These are phyloP conservation scores for Aldrovandia affinis DNA, from an alignment of 2,797 vertebrate species.

Conservation along the genomic window DNA sequence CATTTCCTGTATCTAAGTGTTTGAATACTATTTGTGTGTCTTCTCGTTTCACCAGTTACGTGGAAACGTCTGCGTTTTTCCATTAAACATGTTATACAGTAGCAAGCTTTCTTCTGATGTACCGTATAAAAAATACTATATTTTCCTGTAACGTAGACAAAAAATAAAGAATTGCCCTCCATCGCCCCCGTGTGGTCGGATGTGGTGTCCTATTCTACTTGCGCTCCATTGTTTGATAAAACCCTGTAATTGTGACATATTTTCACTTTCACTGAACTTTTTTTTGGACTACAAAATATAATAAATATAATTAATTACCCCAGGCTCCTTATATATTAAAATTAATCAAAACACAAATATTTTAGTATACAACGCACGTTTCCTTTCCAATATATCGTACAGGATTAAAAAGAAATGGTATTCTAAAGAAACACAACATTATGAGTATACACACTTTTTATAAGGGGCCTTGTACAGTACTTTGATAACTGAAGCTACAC, in stretches of 20 bases:
- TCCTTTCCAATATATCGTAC: too few relatives aligned
- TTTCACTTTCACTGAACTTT: constrained; percentile 2
- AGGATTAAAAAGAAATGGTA: too few relatives aligned
- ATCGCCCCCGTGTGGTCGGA: not conserved
- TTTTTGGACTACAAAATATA: not conserved
- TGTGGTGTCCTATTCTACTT: not conserved
- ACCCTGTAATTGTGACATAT: not conserved
- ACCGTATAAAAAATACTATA: not conserved
- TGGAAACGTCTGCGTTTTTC: not conserved
- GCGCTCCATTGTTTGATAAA: not conserved
- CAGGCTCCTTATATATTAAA: not conserved
- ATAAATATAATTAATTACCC: not conserved
- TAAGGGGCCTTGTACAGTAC: not conserved
- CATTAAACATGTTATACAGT: not conserved
- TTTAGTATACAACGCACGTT: too few relatives aligned
- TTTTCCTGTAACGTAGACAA: not conserved
- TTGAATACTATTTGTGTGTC: not conserved
- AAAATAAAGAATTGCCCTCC: not conserved
- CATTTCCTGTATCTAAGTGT: too few relatives aligned
- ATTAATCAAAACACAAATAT: too few relatives aligned
- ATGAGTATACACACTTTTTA: not conserved
- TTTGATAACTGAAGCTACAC: too few relatives aligned
- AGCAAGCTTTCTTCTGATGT: not conserved
- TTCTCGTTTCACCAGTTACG: not conserved
- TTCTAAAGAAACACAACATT: too few relatives aligned